These are phyloP conservation scores for Formica selysi DNA, from an alignment of 1,140 invertebrate species.

Conservation along the genomic window DNA sequence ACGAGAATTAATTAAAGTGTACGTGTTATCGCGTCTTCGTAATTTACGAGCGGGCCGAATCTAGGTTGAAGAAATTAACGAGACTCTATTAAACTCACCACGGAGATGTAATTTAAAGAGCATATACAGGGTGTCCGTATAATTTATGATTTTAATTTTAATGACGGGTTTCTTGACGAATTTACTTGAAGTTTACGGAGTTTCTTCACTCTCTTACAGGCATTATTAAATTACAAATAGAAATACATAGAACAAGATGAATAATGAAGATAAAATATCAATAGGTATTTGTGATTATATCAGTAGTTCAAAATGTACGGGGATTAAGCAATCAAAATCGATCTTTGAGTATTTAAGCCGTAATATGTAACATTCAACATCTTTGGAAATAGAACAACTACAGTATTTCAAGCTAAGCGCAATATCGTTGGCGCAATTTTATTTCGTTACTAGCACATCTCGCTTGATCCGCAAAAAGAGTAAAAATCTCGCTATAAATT, in stretches of 20 bases:
- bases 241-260: not conserved
- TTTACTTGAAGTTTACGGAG: not conserved
- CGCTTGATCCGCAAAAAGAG: not conserved
- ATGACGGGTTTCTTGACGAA: conserved; percentile 4
- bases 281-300: not conserved
- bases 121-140: not conserved
- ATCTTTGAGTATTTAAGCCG: not conserved
- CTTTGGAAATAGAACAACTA: conserved; percentile 1
- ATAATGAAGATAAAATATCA: not conserved
- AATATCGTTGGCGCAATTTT: conserved; percentile 32
- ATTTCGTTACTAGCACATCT: conserved; percentile 36
- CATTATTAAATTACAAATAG: not conserved
- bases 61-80: conserved; percentile 45
- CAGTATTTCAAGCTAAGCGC: conserved; percentile 9
- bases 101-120: conserved; percentile 28
- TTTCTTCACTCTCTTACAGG: not conserved
- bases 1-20: conserved; percentile 58
- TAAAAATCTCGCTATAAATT: conserved; percentile 1
- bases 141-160: conserved; percentile 28
- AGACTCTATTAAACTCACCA: conserved; percentile 40
- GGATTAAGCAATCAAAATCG: not conserved
- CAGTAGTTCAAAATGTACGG: not conserved
- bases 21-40: conserved; percentile 55
- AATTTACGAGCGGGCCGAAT: conserved; percentile 43
- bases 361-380: conserved; percentile 8